Base-by-base conservation (phyloP, 2,797 vertebrate species). In the Apodemus agrarius region DNA sequence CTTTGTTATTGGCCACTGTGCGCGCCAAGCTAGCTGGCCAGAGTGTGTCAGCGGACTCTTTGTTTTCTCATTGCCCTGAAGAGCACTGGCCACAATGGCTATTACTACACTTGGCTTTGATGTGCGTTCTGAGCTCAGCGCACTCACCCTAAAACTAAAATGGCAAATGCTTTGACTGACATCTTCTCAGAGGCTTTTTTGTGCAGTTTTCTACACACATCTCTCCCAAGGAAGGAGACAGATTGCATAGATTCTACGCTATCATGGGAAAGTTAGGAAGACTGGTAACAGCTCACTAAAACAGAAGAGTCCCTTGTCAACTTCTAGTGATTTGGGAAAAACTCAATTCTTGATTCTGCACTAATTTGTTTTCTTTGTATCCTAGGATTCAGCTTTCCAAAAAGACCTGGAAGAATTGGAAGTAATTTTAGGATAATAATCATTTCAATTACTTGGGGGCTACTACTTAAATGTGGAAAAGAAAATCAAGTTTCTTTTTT, bases 301-400 rank as follows among this genome's bases (percentile, higher is more conserved):
- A 29, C 92, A 92, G 46, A 29, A 93, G 40, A 31, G 54, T 75
- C 49, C 67, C 65, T 40, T 43, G 34, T 85, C 29, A 59, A 46
- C 69, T 24, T 76, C 22, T 52, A 81, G 24, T 43, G 81, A 65
- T 92, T 89, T 94, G 78, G 78, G n/a, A 95, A 96, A 95, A 89
- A 83, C 43, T 26, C 87, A 61, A 91, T 31, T 93, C 52, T 63
- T 63, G 59, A 89, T 69, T 94, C 90, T 93, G 75, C 82, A 72
- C 22, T 89, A 59, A 76, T 81, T 88, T 91, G 12, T 93, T 88
- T 67, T 84, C 29, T 96, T 84, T 96, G 2, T 92, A 7, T 96
- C 96, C 40, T 97, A 99, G 98, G 98, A 99, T 57, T 97, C 94
- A 65, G 96, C 98, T 95, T 96, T 98, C 0, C 98, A 98, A 94